These are phyloP conservation scores for Cylas formicarius DNA, from an alignment of 1,140 invertebrate species.

Conservation along the genomic window DNA sequence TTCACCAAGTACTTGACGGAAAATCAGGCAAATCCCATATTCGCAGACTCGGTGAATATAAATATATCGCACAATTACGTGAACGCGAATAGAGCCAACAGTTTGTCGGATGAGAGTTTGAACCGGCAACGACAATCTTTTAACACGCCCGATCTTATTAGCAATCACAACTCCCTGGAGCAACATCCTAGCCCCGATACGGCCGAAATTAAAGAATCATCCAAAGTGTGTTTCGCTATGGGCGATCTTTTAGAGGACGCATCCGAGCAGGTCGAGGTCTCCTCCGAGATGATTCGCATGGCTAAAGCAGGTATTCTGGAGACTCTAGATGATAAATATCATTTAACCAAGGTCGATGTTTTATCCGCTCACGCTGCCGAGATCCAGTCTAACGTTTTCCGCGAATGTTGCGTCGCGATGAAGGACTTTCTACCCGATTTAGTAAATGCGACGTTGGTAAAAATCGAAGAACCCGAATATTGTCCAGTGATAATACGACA, in stretches of 20 bases:
- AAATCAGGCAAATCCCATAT: conserved; percentile 31
- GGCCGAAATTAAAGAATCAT: not conserved
- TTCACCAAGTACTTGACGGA: conserved; percentile 37
- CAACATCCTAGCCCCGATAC: conserved; percentile 12
- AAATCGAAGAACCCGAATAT: no score
- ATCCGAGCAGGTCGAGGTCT: conserved; percentile 7
- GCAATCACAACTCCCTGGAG: conserved; percentile 39
- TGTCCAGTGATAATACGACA: no score
- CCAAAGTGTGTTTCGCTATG: conserved; percentile 6
- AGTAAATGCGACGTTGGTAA: no score
- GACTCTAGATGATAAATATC: no score
- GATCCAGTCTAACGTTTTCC: no score
- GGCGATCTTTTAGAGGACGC: not conserved
- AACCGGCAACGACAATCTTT: conserved; percentile 22
- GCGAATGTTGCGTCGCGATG: no score
- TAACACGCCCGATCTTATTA: conserved; percentile 37
- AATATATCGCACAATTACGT: conserved; percentile 47
- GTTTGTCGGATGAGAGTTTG: conserved; percentile 43
- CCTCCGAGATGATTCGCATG: no score
- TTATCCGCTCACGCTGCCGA: conserved; percentile 6
- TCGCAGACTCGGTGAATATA: conserved; percentile 46
- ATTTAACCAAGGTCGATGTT: conserved; percentile 9
- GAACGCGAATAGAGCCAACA: conserved; percentile 30
- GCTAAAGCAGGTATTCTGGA: conserved; percentile 4
- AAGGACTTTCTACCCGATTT: no score